Base-by-base conservation (phyloP, 1,140 invertebrate genomes). In the Papilio machaon region DNA sequence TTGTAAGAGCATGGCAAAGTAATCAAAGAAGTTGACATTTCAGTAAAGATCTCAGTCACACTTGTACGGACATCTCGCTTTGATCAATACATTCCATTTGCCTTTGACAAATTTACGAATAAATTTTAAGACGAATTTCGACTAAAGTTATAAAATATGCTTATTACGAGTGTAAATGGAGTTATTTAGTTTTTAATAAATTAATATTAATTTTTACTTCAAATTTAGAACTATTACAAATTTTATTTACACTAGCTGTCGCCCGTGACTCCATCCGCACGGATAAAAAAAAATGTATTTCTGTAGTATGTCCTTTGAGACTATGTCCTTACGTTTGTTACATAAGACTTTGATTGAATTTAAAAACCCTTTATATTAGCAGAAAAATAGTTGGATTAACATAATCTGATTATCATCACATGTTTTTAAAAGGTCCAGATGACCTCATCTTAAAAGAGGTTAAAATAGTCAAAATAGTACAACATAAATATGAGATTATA, bases 21-120 rank as follows among this genome's bases (percentile, higher is more conserved):
- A 70, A 70, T 70, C 64, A 70, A 70, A 70, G 64, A 70, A 38
- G 64, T 38, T 30, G 10, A 35, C 64, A 70, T 30, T 70, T 70
- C 23, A 35, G 60, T 70, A 38, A 35, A 70, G 64, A 70, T 13
- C 64, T 70, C 64, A 10, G 13, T 15, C 30, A 70, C 3, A 70
- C 23, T 70, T 35, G 30, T 38, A 70, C 30, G 30, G 17, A 60
- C n/a, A 19, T 15, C 11, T 70, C 11, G 23, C 64, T 70, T 70
- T 70, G 30, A 70, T 70, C 64, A 70, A 67, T 67, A 15, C 11
- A 11, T 6, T 70, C 2, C 35, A 35, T 67, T 67, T 67, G 64
- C 64, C 13, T 38, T 67, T 30, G 23, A 67, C 64, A 67, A 67
- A 67, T 70, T 11, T 38, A 13, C 60, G 30, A 35, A 9, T 35